phyloP scores from a whole-genome alignment of 2,797 vertebrate species.

The Danio tinwini region DNA sequence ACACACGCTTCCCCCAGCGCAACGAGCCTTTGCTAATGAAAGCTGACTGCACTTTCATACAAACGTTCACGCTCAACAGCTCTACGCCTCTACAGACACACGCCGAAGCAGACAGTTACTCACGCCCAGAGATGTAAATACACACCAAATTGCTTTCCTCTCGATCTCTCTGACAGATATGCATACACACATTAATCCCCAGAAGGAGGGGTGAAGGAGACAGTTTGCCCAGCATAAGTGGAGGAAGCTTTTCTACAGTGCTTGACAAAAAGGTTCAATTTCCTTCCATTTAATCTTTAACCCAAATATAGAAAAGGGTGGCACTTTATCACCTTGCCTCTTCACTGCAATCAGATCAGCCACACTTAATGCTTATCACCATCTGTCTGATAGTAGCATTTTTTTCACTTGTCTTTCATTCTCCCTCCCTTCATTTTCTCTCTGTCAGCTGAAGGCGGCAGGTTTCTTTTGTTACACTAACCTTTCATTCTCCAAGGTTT shows the following conservation, averaged over 20 bases:
- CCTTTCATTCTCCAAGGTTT: slow-evolving; percentile 19
- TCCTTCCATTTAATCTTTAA: slow-evolving; percentile 58
- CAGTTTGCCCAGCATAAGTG: slow-evolving; percentile 49
- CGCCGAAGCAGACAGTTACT: slow-evolving; percentile 13
- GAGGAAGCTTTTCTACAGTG: slow-evolving; percentile 40
- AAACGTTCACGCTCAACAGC: slow-evolving; percentile 24
- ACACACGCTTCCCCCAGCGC: slow-evolving; percentile 16
- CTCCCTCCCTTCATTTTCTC: not conserved
- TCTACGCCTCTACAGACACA: slow-evolving; percentile 40
- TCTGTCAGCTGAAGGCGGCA: not conserved
- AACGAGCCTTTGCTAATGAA: slow-evolving; percentile 59
- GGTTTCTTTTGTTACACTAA: slow-evolving; percentile 15
- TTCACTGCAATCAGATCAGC: slow-evolving; percentile 55
- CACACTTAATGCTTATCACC: slow-evolving; percentile 48
- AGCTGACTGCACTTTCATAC: slow-evolving; percentile 44
- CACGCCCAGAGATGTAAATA: slow-evolving; percentile 47
- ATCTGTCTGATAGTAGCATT: slow-evolving; percentile 36
- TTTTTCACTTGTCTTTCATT: slow-evolving; percentile 37
- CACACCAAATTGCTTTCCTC: slow-evolving; percentile 47
- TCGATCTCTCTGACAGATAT: slow-evolving; percentile 36
- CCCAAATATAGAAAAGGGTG: slow-evolving; percentile 42
- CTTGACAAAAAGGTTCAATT: slow-evolving; percentile 51
- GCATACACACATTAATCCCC: slow-evolving; percentile 47
- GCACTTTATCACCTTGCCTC: slow-evolving; percentile 49
- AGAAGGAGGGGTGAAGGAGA: slow-evolving; percentile 27